Percentiles rank a stretch among this genome's conserved stretches.
phyloP scores from a whole-genome alignment of 1,140 invertebrate species.

The Neotoxoptera formosana region DNA sequence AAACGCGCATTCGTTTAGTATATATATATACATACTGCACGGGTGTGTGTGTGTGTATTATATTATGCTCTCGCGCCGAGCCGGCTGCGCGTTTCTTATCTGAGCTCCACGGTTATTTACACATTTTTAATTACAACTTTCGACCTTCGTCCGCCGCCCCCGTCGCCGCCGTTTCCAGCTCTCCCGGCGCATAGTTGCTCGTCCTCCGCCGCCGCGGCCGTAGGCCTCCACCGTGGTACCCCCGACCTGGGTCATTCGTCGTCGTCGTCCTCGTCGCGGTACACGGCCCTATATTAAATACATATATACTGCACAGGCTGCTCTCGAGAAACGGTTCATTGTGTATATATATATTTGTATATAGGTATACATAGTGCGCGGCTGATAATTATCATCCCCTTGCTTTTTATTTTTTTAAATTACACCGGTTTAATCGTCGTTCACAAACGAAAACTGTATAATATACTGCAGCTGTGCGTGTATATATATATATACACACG shows the following conservation, averaged over 20 bases:
- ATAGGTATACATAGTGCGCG: too few relatives aligned
- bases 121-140: slow-evolving; percentile 58
- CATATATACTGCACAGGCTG: neutral
- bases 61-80: neutral
- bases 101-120: slow-evolving; percentile 54
- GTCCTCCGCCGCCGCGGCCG: neutral
- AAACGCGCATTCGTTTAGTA: slow-evolving; percentile 45
- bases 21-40: neutral
- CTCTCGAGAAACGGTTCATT: slow-evolving; percentile 3
- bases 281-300: neutral
- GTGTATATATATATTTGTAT: neutral
- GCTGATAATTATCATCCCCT: slow-evolving; percentile 27
- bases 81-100: slow-evolving; percentile 43
- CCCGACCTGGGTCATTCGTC: neutral
- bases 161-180: neutral
- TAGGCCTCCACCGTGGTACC: neutral
- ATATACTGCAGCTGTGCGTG: neutral
- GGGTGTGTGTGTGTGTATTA: neutral
- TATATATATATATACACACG: too few relatives aligned
- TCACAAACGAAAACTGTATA: neutral
- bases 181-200: neutral
- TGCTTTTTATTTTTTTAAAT: slow-evolving; percentile 35
- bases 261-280: neutral
- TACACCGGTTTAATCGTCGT: neutral
- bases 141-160: slow-evolving; percentile 32